Evolutionary conservation across 2,888 invertebrate species (phyloP).

Genomic region (Ophion obscuratus): DNA sequence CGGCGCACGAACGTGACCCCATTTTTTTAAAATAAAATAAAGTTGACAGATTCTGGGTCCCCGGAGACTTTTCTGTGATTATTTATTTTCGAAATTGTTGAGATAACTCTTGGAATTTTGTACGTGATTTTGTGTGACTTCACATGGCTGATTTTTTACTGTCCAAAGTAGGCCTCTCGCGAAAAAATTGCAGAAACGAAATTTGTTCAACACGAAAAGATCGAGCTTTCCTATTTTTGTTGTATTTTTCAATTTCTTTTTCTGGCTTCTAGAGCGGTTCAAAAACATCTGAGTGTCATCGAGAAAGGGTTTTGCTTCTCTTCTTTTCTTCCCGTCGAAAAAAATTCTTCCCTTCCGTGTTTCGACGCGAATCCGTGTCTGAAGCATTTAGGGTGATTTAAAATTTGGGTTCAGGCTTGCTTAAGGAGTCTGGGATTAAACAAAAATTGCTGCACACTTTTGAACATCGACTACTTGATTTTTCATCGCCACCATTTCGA

Average conservation of each 20-base stretch:
- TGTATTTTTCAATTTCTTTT: not conserved
- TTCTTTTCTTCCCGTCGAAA: too few relatives aligned
- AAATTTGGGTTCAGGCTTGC: not conserved
- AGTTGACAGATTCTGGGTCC: not conserved
- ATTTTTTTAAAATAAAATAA: conserved; percentile 1
- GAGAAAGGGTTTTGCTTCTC: too few relatives aligned
- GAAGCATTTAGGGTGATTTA: too few relatives aligned
- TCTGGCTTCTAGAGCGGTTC: not conserved
- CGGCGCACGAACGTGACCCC: not conserved
- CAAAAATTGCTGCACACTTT: not conserved
- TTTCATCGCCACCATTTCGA: not conserved
- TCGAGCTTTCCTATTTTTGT: not conserved
- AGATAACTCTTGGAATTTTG: not conserved
- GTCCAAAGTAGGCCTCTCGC: not conserved
- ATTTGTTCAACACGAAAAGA: not conserved
- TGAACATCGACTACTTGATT: not conserved
- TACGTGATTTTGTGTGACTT: not conserved
- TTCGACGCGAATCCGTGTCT: too few relatives aligned
- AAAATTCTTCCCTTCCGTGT: too few relatives aligned
- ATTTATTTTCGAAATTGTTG: too few relatives aligned
- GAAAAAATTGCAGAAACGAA: not conserved
- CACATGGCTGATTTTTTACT: not conserved
- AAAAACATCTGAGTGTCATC: too few relatives aligned
- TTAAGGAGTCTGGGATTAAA: not conserved
- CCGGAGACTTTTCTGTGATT: too few relatives aligned